Evolutionary conservation across 2,113 vertebrate genomes (phyloP), one percentile per base, ranked within the genome.

Genomic region (Bombycilla garrulus): DNA sequence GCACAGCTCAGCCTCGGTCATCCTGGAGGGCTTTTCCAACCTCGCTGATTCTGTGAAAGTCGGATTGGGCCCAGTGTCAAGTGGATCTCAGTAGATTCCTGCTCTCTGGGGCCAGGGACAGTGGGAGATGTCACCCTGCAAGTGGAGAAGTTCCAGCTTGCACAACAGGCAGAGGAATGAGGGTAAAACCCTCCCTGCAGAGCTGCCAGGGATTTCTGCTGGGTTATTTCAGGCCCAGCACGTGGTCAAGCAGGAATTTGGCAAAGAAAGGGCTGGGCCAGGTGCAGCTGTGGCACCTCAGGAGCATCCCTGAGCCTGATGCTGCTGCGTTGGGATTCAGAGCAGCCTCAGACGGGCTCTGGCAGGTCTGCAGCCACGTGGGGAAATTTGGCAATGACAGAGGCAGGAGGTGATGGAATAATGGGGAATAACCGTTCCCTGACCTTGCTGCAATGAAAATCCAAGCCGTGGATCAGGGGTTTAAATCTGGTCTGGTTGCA

Each of bases 1-100:
- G 6, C 64, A 48, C 35, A 57, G 42, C 5, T 22, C 31, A 62
- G 29, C 15, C 29, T 35, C 2, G 0, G 4, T 47, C 47, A 15
- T 21, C 48, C 35, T 35, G 21, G 24, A 48, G 14, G 11, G 25
- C 9, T 62, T 64, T 71, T 64, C 48, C 66, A 57, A 0, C 66
- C 31, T 35, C 42, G 26, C 0, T 22, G 31, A 7, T 26, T 26
- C 57, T 18, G 20, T 10, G n/a, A 10, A 74, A 11, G 12, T 31
- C 42, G 13, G 23, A 3, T 16, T 54, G 31, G 15, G 18, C 57
- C 28, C 48, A 21, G 0, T 12, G 9, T 29, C 0, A 0, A 5
- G 14, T 7, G 12, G 16, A 5, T 33, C 31, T 80, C 62, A 47
- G 31, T 22, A 31, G 54, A 69, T 51, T 69, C 58, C 58, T 24